Conservation (phyloP, 2,797 vertebrate genomes). For the Megalops cyprinoides region DNA sequence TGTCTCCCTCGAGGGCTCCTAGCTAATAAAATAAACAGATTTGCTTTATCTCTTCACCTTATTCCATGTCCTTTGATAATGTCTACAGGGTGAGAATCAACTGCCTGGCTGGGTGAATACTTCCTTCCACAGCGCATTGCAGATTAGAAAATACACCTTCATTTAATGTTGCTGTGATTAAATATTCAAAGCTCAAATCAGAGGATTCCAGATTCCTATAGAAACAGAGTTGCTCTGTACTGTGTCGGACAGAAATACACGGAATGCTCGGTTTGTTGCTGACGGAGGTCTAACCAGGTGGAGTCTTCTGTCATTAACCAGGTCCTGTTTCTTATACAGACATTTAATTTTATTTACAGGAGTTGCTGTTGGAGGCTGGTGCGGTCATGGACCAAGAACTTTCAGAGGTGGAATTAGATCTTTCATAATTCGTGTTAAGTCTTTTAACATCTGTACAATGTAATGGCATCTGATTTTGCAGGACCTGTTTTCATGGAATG, state of each 20-base stretch:
- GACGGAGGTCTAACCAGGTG: conserved; percentile 51
- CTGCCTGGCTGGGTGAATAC: conserved; percentile 31
- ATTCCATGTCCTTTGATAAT: conserved; percentile 65
- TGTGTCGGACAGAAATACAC: conserved; percentile 48
- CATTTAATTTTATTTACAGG: conserved; percentile 76
- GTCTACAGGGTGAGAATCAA: conserved; percentile 45
- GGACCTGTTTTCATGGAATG: too few relatives aligned
- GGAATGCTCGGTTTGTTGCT: conserved; percentile 61
- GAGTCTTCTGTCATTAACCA: conserved; percentile 66
- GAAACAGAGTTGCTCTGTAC: conserved; percentile 46
- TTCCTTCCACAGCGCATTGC: conserved; percentile 14
- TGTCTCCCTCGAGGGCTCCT: conserved; percentile 67
- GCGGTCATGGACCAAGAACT: conserved; percentile 61
- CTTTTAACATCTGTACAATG: background rate
- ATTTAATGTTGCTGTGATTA: background rate
- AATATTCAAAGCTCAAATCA: conserved; percentile 12
- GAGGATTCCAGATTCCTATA: conserved; percentile 26
- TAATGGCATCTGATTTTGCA: too few relatives aligned
- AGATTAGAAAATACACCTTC: conserved; percentile 1
- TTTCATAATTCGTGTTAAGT: conserved; percentile 30
- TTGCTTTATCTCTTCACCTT: conserved; percentile 70
- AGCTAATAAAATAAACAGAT: conserved; percentile 75
- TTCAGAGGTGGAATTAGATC: too few relatives aligned
- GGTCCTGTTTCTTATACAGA: conserved; percentile 71
- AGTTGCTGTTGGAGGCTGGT: conserved; percentile 59